phyloP scores from a whole-genome alignment of 1,140 invertebrate genomes.

The Coelopa frigida region DNA sequence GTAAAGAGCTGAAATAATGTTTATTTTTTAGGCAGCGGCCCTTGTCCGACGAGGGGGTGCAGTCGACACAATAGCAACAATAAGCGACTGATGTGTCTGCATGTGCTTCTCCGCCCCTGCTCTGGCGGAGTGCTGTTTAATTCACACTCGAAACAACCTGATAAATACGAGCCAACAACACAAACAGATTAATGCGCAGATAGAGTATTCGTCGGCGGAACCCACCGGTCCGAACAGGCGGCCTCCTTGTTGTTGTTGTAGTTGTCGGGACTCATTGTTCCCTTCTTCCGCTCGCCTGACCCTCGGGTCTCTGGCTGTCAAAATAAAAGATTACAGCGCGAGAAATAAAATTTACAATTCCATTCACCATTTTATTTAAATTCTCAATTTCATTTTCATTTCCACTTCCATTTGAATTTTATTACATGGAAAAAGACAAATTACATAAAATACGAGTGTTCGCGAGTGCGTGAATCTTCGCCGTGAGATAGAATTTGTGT shows the following conservation, averaged over 20 bases:
- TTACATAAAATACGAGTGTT: slow-evolving; percentile 42
- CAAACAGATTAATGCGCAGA: too few relatives aligned
- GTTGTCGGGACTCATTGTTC: slow-evolving; percentile 3
- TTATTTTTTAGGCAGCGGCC: too few relatives aligned
- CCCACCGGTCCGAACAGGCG: background rate
- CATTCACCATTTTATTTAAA: background rate
- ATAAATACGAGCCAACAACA: too few relatives aligned
- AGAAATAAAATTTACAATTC: slow-evolving; percentile 26
- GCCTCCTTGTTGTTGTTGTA: background rate
- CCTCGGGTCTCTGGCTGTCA: slow-evolving; percentile 6
- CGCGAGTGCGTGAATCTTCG: too few relatives aligned
- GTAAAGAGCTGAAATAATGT: background rate
- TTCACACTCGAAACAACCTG: too few relatives aligned
- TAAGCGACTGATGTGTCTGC: too few relatives aligned
- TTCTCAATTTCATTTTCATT: slow-evolving; percentile 14
- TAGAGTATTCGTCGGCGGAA: too few relatives aligned
- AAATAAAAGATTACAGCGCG: slow-evolving; percentile 13
- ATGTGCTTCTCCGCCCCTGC: too few relatives aligned
- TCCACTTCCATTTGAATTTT: slow-evolving; percentile 29
- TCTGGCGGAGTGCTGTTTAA: too few relatives aligned
- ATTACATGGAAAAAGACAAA: slow-evolving; percentile 43
- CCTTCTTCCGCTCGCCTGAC: slow-evolving; percentile 11
- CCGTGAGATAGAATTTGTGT: too few relatives aligned
- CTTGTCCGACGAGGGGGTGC: too few relatives aligned
- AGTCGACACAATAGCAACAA: too few relatives aligned